phyloP scores from a whole-genome alignment of 2,797 vertebrate species.

The Numenius phaeopus region DNA sequence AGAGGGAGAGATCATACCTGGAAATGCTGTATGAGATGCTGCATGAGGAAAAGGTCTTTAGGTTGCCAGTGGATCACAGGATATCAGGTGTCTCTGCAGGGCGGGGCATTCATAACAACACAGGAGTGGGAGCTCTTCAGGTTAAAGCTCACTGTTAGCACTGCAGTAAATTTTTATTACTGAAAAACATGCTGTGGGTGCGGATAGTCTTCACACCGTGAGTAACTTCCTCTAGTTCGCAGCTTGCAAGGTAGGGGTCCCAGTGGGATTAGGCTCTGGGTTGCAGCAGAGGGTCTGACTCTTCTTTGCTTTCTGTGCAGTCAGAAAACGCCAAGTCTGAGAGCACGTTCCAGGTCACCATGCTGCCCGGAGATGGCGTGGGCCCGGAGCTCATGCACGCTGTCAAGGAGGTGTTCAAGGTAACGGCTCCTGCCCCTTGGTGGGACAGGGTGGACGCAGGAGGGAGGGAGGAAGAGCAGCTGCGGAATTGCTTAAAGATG shows the following conservation, averaged over 20 bases:
- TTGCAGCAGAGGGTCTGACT: background rate
- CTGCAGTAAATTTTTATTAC: background rate
- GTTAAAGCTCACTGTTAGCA: background rate
- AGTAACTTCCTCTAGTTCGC: background rate
- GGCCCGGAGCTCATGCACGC: conserved; percentile 51
- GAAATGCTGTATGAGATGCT: background rate
- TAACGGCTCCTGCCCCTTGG: background rate
- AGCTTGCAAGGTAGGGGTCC: background rate
- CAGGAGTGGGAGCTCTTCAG: background rate
- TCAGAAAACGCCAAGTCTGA: background rate
- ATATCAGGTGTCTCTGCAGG: background rate
- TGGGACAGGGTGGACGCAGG: accelerated
- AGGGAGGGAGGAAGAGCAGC: background rate
- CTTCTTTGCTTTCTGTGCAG: accelerated
- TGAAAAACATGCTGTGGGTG: background rate
- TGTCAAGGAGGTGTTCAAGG: conserved; percentile 59
- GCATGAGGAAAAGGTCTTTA: background rate
- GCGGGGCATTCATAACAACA: accelerated
- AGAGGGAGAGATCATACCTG: too few relatives aligned
- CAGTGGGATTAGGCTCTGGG: background rate
- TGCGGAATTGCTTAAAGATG: too few relatives aligned
- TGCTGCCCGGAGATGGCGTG: conserved; percentile 38
- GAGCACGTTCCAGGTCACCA: conserved; percentile 40
- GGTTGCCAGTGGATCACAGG: too few relatives aligned
- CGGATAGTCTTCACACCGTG: accelerated